Percentiles rank a stretch among this genome's conserved stretches.
Evolutionary conservation across 2,888 invertebrate genomes (phyloP).

Genomic region (Mythimna lalbum): DNA sequence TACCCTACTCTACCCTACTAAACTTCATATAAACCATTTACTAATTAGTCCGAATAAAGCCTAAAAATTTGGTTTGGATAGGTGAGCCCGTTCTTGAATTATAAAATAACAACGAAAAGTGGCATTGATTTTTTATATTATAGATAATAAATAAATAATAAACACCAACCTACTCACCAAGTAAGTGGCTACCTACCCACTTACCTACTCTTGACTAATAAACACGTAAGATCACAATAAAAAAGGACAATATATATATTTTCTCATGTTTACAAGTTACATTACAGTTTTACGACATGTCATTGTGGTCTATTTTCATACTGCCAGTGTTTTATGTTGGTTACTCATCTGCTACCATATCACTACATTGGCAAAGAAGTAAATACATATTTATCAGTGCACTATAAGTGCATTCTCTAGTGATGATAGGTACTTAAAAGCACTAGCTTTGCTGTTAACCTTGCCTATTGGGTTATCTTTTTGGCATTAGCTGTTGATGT

Average conservation of each 20-base stretch:
- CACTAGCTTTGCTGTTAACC: background rate
- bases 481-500: background rate
- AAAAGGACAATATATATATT: constrained; percentile 12
- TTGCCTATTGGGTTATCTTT: constrained; percentile 6
- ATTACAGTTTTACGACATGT: constrained; percentile 40
- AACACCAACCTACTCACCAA: too few relatives aligned
- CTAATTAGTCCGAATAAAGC: too few relatives aligned
- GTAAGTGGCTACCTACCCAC: too few relatives aligned
- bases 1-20: too few relatives aligned
- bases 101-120: too few relatives aligned
- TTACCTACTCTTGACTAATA: too few relatives aligned
- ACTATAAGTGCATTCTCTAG: constrained; percentile 18
- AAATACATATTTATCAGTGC: constrained; percentile 37
- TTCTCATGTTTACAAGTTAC: constrained; percentile 31
- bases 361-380: background rate
- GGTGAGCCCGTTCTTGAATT: too few relatives aligned
- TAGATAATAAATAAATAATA: too few relatives aligned
- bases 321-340: constrained; percentile 15
- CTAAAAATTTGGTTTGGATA: too few relatives aligned
- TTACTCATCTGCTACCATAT: constrained; percentile 17
- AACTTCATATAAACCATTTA: too few relatives aligned
- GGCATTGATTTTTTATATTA: too few relatives aligned
- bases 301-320: constrained; percentile 34
- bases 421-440: constrained; percentile 16
- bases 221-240: constrained; percentile 1